Base-by-base conservation (phyloP, 2,888 invertebrate species). In the Chloroclystis v-ata region DNA sequence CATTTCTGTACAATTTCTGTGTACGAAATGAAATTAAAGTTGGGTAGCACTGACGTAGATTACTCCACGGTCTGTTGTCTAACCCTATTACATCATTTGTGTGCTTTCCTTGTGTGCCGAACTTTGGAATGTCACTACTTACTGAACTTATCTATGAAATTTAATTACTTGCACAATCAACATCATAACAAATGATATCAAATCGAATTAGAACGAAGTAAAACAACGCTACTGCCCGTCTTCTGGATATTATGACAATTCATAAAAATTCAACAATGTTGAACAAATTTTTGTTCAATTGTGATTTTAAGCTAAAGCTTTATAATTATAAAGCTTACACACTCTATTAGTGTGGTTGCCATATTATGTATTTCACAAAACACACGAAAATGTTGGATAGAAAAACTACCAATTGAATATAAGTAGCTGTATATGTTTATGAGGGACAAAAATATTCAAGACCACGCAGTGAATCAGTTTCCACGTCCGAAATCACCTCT, bases 1-100 rank as follows among this genome's bases (percentile, higher is more conserved):
- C 46, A 50, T 43, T 46, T 47, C 43, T 40, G 43, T 47, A 46
- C 50, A 50, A 50, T 50, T 50, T 69, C 67, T 67, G 59, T 40
- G 67, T 61, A 61, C 67, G 60, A 71, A 75, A 75, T 75, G 72
- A 71, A 82, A 78, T 82, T 82, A 78, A 87, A 85, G 79, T 82
- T 77, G 75, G 75, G 74, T 75, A 67, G 75, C 65, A 63, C 60
- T 54, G 65, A 42, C 42, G 39, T 20, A 46, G 45, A 50, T 50
- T 50, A 43, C 39, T 49, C 43, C 35, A 49, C 38, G 39, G 38
- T 49, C 38, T 58, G 64, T 50, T 56, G 49, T 48, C n/a, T n/a
- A n/a, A 49, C 54, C 48, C 43, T 47, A 50, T 52, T 48, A 41
- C 53, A 45, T 47, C 53, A 50, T 56, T 51, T 47, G 39, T 30